A percentile compares a stretch with the other conserved stretches of the same genome.
Conservation (phyloP, 2,888 invertebrate species). For the Carabus problematicus region DNA sequence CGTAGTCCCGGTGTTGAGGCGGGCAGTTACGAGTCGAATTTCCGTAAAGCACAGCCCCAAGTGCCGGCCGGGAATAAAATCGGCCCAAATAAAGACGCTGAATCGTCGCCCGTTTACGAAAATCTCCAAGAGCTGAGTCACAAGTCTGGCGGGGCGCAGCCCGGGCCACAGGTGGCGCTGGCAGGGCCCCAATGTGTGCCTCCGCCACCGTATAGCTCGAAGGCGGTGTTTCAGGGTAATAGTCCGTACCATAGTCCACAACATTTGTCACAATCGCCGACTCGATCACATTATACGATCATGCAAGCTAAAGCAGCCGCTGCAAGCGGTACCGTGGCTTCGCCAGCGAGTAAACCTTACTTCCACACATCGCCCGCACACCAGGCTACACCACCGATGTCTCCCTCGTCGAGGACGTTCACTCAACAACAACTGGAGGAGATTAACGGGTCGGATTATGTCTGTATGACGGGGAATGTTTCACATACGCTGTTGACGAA, state of each 20-base stretch:
- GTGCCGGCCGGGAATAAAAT: constrained; percentile 68
- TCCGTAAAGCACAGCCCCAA: constrained; percentile 83
- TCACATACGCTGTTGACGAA: constrained; percentile 62
- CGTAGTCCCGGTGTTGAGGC: constrained; percentile 57
- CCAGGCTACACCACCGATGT: constrained; percentile 27
- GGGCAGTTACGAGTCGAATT: constrained; percentile 58
- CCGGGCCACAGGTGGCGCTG: constrained; percentile 58
- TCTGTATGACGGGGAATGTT: constrained; percentile 78
- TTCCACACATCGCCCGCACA: constrained; percentile 31
- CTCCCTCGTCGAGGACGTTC: constrained; percentile 48
- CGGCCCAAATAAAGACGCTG: constrained; percentile 54
- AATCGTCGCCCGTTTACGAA: constrained; percentile 64
- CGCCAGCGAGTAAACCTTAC: constrained; percentile 18
- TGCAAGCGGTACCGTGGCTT: neutral
- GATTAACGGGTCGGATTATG: constrained; percentile 81
- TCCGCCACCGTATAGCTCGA: constrained; percentile 39
- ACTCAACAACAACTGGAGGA: constrained; percentile 67
- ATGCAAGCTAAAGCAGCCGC: constrained; percentile 38
- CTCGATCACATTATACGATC: constrained; percentile 37
- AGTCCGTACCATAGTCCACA: constrained; percentile 48
- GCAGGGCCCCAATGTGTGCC: constrained; percentile 46
- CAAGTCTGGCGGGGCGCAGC: constrained; percentile 53
- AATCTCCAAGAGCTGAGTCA: constrained; percentile 55
- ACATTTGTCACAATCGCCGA: constrained; percentile 38
- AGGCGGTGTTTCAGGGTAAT: constrained; percentile 25